These are phyloP conservation scores for Thomomys bottae DNA, from an alignment of 2,113 vertebrate species.

Conservation along the genomic window DNA sequence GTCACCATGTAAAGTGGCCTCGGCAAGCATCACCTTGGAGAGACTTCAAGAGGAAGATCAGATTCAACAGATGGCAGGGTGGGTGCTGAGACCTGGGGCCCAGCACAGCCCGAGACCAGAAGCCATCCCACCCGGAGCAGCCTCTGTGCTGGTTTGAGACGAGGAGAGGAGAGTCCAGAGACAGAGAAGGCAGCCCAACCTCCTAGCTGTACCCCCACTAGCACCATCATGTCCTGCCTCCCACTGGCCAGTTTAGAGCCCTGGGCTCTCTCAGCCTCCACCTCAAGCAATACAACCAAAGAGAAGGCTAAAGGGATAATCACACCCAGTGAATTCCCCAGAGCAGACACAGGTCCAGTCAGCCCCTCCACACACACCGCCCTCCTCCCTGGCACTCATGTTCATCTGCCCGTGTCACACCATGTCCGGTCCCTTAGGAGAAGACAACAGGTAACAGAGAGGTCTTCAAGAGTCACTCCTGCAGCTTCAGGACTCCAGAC, in stretches of 20 bases:
- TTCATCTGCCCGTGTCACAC: background rate
- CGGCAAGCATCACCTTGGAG: background rate
- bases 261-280: background rate
- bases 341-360: rapidly evolving
- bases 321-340: rapidly evolving
- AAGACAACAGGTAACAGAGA: background rate
- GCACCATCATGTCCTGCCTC: background rate
- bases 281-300: rapidly evolving
- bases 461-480: rapidly evolving
- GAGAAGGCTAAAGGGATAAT: background rate
- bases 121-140: rapidly evolving
- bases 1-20: background rate
- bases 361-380: rapidly evolving
- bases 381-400: rapidly evolving
- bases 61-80: background rate
- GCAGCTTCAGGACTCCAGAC: rapidly evolving
- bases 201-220: background rate
- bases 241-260: no score
- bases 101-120: rapidly evolving
- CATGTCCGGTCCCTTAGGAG: background rate
- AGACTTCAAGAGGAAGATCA: background rate
- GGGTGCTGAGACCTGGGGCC: background rate
- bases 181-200: rapidly evolving
- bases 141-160: background rate
- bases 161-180: background rate